These are phyloP conservation scores for Anableps anableps DNA, from an alignment of 2,797 vertebrate species.

Conservation along the genomic window DNA sequence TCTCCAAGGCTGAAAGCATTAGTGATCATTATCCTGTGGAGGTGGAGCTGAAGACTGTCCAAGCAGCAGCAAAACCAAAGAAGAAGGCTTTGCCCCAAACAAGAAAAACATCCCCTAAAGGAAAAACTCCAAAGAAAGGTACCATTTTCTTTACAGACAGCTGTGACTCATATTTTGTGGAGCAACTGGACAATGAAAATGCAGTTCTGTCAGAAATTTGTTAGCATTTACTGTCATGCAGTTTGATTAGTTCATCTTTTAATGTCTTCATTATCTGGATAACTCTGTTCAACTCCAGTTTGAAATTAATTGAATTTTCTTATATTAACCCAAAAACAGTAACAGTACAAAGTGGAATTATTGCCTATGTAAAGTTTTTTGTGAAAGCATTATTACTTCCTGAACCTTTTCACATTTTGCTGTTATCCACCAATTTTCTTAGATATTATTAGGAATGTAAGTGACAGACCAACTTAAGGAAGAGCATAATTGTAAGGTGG, in stretches of 20 bases:
- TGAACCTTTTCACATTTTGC: too few relatives aligned
- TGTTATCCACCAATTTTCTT: too few relatives aligned
- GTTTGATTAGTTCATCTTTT: background rate
- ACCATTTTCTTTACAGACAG: background rate
- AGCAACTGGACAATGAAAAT: too few relatives aligned
- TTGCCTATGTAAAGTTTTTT: too few relatives aligned
- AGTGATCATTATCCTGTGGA: constrained; percentile 83
- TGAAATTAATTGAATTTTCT: background rate
- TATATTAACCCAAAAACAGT: too few relatives aligned
- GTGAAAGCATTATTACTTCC: too few relatives aligned
- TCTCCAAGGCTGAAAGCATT: constrained; percentile 63
- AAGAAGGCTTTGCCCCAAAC: background rate
- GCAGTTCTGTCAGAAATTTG: too few relatives aligned
- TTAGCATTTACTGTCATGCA: background rate
- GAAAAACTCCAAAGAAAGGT: constrained; percentile 23
- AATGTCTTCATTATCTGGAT: background rate
- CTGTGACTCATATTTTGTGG: background rate
- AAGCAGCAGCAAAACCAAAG: background rate
- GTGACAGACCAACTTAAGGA: too few relatives aligned
- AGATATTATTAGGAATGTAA: too few relatives aligned
- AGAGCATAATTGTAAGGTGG: too few relatives aligned
- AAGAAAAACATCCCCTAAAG: background rate
- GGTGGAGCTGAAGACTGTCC: constrained; percentile 58
- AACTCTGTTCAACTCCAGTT: background rate
- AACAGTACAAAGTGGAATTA: too few relatives aligned